Percentiles rank a stretch among this genome's conserved stretches.
These are phyloP conservation scores for Anguilla megastoma DNA, from an alignment of 2,797 vertebrate species.

Conservation along the genomic window DNA sequence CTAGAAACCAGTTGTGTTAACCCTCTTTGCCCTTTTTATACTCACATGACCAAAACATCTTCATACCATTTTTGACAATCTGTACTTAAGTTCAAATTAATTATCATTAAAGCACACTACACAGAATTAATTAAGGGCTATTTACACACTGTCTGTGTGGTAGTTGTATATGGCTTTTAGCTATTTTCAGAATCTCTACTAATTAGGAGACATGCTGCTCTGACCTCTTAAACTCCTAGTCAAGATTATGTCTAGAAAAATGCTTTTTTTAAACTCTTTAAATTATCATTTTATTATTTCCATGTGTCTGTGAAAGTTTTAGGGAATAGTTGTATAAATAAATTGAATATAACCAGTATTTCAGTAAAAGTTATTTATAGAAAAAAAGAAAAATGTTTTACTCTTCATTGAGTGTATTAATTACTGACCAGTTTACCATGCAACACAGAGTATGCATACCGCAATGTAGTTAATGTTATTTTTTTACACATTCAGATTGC, in stretches of 20 bases:
- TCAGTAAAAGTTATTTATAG: neutral
- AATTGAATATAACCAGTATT: neutral
- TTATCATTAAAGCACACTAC: slow-evolving; percentile 54
- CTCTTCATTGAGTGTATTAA: neutral
- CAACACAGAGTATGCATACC: neutral
- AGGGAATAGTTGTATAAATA: neutral
- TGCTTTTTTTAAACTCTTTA: neutral
- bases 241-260: neutral
- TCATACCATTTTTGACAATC: neutral
- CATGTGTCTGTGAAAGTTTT: neutral
- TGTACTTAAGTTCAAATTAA: neutral
- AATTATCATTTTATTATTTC: neutral
- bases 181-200: neutral
- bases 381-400: neutral
- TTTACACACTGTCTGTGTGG: neutral
- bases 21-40: neutral
- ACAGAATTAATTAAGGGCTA: neutral
- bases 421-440: neutral
- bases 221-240: neutral
- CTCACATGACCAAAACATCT: neutral
- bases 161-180: neutral
- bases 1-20: neutral
- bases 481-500: neutral
- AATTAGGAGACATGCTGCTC: neutral
- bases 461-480: neutral